Conservation (phyloP, 2,888 invertebrate species). For the Dryobota labecula region DNA sequence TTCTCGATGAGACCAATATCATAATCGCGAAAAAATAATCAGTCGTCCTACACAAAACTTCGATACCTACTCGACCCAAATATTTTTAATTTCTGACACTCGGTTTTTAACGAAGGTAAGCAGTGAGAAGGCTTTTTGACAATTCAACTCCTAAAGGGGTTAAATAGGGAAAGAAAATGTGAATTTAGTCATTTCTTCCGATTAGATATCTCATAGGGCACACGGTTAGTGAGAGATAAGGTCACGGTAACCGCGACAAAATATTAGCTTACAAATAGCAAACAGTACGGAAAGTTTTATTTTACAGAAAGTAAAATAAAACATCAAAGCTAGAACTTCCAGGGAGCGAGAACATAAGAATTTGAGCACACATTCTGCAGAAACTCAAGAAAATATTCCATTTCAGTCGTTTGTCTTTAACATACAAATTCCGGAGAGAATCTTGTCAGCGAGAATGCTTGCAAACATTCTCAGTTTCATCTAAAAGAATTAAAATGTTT, state of each 20-base stretch:
- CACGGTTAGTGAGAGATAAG: neutral
- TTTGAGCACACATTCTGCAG: conserved; percentile 30
- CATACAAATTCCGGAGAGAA: conserved; percentile 42
- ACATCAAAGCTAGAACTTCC: conserved; percentile 4
- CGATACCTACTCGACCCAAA: too few relatives aligned
- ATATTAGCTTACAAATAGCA: neutral
- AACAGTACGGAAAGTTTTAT: neutral
- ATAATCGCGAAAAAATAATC: too few relatives aligned
- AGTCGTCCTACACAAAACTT: too few relatives aligned
- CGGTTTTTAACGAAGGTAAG: too few relatives aligned
- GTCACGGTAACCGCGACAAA: neutral
- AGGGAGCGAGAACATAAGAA: conserved; percentile 15
- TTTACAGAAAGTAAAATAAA: conserved; percentile 6
- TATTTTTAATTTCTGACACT: too few relatives aligned
- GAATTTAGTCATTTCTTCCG: neutral
- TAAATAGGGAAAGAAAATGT: too few relatives aligned
- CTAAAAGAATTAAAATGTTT: conserved; percentile 35
- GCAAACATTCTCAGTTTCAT: conserved; percentile 33
- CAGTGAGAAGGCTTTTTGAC: too few relatives aligned
- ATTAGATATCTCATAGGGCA: neutral
- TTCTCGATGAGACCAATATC: too few relatives aligned
- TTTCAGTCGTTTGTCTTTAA: conserved; percentile 28
- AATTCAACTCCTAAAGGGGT: too few relatives aligned
- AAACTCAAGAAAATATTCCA: conserved; percentile 44
- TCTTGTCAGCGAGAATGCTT: conserved; percentile 23